Evolutionary conservation across 2,888 invertebrate genomes (phyloP), one percentile per base, ranked within the genome.

Genomic region (Limnephilus marmoratus): DNA sequence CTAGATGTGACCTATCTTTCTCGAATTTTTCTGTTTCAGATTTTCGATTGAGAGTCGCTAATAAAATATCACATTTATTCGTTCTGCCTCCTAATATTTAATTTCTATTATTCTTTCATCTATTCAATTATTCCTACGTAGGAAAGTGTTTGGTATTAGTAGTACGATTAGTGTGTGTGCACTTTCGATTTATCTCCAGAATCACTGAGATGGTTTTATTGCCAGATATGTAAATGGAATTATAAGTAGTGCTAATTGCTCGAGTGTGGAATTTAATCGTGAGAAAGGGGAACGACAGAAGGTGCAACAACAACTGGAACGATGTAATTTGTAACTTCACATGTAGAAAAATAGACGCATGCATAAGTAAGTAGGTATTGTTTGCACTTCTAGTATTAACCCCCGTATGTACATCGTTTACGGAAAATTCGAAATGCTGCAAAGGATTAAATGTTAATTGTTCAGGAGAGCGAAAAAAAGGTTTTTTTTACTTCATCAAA

Each of bases 171-270:
- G 49, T 49, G 29, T 24, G 15, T 12, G 34, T 83, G 41, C 83
- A 83, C 83, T 83, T 83, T 83, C 83, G 37, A 83, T 83, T 83
- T 83, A 34, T 83, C 41, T 41, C 41, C 83, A 37, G 34, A 83
- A 41, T 24, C 83, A 41, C 31, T 11, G 83, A 41, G 83, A 83
- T n/a, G 68, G 9, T 68, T 68, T 68, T 68, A n/a, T 68, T 24
- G 68, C 9, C 5, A 68, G 68, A 24, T 68, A 68, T 68, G n/a
- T n/a, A 68, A 68, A 68, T n/a, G 24, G 68, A 68, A n/a, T 68
- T 68, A 68, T 68, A 68, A 68, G 9, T n/a, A 68, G 68, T 24
- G 68, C n/a, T 68, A 68, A 68, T 68, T 68, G 68, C 68, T 68
- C 68, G 1, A 24, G 68, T 68, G n/a, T n/a, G 68, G 68, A 68